These are phyloP conservation scores for Sylvicola cinctus DNA, from an alignment of 2,888 invertebrate species.

Conservation along the genomic window DNA sequence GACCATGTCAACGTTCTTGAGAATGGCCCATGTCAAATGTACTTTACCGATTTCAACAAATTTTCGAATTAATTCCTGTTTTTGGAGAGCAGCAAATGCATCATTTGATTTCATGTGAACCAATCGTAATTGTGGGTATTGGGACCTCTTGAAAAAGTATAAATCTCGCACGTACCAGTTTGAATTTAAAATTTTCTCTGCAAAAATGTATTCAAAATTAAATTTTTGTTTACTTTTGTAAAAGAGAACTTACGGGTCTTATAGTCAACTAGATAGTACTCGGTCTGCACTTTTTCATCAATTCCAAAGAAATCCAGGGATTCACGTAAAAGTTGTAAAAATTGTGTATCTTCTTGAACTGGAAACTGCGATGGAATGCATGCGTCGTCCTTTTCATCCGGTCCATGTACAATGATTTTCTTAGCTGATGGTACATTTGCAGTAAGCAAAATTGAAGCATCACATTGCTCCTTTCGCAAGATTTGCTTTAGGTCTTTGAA, in stretches of 20 bases:
- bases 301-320: conserved; percentile 94
- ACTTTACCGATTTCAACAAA: conserved; percentile 97
- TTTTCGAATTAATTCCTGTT: conserved; percentile 78
- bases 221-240: not conserved
- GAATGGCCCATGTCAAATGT: conserved; percentile 72
- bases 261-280: conserved; percentile 92
- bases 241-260: conserved; percentile 67
- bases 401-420: conserved; percentile 94
- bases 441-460: conserved; percentile 89
- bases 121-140: conserved; percentile 90
- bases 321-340: conserved; percentile 84
- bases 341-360: conserved; percentile 94
- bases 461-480: conserved; percentile 94
- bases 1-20: conserved; percentile 85
- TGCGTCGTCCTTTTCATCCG: conserved; percentile 60
- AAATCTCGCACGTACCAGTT: conserved; percentile 88
- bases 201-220: not conserved
- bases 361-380: conserved; percentile 97
- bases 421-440: conserved; percentile 99
- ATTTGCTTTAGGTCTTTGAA: conserved; percentile 99
- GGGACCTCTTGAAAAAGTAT: conserved; percentile 89
- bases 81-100: conserved; percentile 74
- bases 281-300: conserved; percentile 67
- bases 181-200: conserved; percentile 92
- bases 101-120: conserved; percentile 84